Evolutionary conservation across 1,140 invertebrate genomes (phyloP).

Genomic region (Parasteatoda tepidariorum): DNA sequence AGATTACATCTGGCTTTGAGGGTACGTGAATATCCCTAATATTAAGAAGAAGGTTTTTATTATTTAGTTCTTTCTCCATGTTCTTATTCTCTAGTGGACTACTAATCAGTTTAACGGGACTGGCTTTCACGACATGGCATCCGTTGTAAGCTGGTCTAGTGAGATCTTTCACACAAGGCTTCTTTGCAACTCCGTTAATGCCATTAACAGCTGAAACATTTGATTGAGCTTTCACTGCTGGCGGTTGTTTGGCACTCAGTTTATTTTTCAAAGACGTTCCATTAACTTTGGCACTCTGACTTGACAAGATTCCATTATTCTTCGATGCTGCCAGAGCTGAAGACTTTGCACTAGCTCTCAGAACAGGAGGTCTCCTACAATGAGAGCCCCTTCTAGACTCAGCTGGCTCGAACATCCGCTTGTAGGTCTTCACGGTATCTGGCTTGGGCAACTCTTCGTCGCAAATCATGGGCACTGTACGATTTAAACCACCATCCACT

Average conservation of each 20-base stretch:
- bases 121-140: constrained; percentile 25
- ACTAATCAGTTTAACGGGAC: constrained; percentile 3
- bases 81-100: background rate
- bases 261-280: constrained; percentile 15
- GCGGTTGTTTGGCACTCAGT: constrained; percentile 45
- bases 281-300: constrained; percentile 50
- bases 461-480: constrained; percentile 69
- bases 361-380: constrained; percentile 57
- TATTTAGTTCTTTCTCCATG: constrained; percentile 20
- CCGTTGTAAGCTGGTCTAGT: constrained; percentile 13
- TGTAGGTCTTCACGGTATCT: constrained; percentile 85
- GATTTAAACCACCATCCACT: constrained; percentile 50
- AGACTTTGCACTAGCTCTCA: constrained; percentile 64
- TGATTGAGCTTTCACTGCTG: constrained; percentile 29
- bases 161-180: background rate
- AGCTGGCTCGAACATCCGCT: constrained; percentile 81
- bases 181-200: constrained; percentile 11
- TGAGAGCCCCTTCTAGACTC: constrained; percentile 31
- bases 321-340: constrained; percentile 57
- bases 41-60: constrained; percentile 7
- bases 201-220: background rate
- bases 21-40: constrained; percentile 33
- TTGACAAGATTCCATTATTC: constrained; percentile 63
- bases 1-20: constrained; percentile 10
- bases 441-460: constrained; percentile 85